Conservation (phyloP, 2,888 invertebrate species). For the Drosophila dives region DNA sequence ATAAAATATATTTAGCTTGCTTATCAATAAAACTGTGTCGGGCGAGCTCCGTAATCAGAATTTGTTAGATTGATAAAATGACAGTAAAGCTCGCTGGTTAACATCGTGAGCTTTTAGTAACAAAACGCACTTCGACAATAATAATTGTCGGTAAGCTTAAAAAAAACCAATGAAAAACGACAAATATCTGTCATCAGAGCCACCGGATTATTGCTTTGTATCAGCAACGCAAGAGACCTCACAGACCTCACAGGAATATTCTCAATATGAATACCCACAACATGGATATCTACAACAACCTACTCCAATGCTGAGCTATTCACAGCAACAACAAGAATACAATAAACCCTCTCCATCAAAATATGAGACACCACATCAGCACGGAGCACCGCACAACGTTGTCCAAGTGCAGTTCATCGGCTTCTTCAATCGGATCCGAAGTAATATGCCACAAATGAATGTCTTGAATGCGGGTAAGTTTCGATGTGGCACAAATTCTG, state of each 20-base stretch:
- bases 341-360: slow-evolving; percentile 3
- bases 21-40: slow-evolving; percentile 31
- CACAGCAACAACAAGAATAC: slow-evolving; percentile 2
- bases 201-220: slow-evolving; percentile 26
- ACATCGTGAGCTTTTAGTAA: slow-evolving; percentile 24
- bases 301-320: slow-evolving; percentile 18
- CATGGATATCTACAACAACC: not conserved
- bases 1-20: slow-evolving; percentile 2
- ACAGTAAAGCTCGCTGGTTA: not conserved
- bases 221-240: slow-evolving; percentile 22
- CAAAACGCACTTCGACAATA: not conserved
- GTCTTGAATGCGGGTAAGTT: slow-evolving; percentile 53
- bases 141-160: not conserved
- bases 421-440: slow-evolving; percentile 33
- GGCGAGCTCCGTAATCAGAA: slow-evolving; percentile 9
- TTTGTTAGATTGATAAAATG: not conserved
- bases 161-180: slow-evolving; percentile 48
- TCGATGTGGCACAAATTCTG: not conserved
- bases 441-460: slow-evolving; percentile 58
- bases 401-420: slow-evolving; percentile 25
- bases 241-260: slow-evolving; percentile 5
- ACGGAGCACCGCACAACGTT: slow-evolving; percentile 26
- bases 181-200: slow-evolving; percentile 27
- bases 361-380: slow-evolving; percentile 1
- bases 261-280: slow-evolving; percentile 23